Evolutionary conservation across 1,140 invertebrate genomes (phyloP).

Genomic region (Danaus melanippus): DNA sequence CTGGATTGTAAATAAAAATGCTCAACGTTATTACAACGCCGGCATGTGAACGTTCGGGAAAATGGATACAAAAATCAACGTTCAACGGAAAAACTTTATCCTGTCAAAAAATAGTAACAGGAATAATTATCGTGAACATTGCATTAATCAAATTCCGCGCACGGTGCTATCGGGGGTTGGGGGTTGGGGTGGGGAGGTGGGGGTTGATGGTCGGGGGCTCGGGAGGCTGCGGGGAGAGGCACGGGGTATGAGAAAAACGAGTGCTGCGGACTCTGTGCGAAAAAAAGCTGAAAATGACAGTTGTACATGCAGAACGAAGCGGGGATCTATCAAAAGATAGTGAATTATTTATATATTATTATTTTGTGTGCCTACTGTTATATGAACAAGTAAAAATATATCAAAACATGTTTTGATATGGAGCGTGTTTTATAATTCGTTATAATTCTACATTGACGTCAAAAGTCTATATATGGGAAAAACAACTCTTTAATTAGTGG

Average conservation of each 20-base stretch:
- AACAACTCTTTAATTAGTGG: too few species aligned
- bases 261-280: constrained; percentile 56
- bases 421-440: too few species aligned
- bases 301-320: constrained; percentile 17
- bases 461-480: too few species aligned
- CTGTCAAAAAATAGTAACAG: constrained; percentile 70
- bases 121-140: constrained; percentile 71
- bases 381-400: too few species aligned
- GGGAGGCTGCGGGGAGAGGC: constrained; percentile 12
- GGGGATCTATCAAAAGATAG: constrained; percentile 22
- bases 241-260: constrained; percentile 45
- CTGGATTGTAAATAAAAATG: too few species aligned
- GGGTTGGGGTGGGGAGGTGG: constrained; percentile 12
- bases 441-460: too few species aligned
- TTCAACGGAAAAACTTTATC: constrained; percentile 44
- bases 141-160: constrained; percentile 70
- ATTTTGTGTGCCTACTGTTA: too few species aligned
- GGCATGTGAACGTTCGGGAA: constrained; percentile 5
- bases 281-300: constrained; percentile 53
- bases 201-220: constrained; percentile 18
- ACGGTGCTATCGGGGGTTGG: constrained; percentile 44
- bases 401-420: too few species aligned
- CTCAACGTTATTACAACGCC: too few species aligned
- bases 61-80: constrained; percentile 17
- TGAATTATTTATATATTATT: not conserved